Base-by-base conservation (phyloP, 2,113 vertebrate species). In the Genyomyrus donnyi region DNA sequence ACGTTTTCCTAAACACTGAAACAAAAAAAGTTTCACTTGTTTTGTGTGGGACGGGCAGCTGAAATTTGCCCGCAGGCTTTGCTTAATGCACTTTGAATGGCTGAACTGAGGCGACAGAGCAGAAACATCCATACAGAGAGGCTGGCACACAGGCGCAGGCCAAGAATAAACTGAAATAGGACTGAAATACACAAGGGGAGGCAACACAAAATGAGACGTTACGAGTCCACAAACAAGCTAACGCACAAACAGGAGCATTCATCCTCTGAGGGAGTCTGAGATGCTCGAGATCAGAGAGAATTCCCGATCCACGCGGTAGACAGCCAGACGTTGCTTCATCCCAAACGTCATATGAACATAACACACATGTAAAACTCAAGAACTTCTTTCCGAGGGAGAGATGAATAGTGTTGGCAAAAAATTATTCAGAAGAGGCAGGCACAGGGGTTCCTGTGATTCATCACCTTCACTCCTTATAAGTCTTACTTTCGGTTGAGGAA, bases 71-170 rank as follows among this genome's bases (percentile, higher is more conserved):
- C 93, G 52, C 91, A 39, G 96, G 96, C 95, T 92, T 91, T 89
- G 92, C 92, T 95, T 95, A 95, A 95, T 95, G 92, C 93, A 94
- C 94, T 94, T 92, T 94, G 95, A 96, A 96, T 96, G 94, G 93
- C 93, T 97, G 94, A 96, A 94, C 93, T 95, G 92, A 95, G 93
- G 95, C 92, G 95, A 89, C 93, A 92, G 90, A 94, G 95, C 94
- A 93, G 94, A 94, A 95, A 93, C 88, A 92, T 35, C 27, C 58
- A 77, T 31, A 84, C 56, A 50, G 80, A 85, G 74, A 88, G 88
- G 58, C 88, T 89, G 49, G 74, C 50, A 31, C 85, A 53, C 49
- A 46, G 11, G 70, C 21, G 45, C 50, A 89, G n/a, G 15, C 1
- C n/a, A 19, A 56, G 17, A 49, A 80, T 31, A 66, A 24, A 31